Evolutionary conservation across 2,888 invertebrate species (phyloP).

Genomic region (Gibbula magus): DNA sequence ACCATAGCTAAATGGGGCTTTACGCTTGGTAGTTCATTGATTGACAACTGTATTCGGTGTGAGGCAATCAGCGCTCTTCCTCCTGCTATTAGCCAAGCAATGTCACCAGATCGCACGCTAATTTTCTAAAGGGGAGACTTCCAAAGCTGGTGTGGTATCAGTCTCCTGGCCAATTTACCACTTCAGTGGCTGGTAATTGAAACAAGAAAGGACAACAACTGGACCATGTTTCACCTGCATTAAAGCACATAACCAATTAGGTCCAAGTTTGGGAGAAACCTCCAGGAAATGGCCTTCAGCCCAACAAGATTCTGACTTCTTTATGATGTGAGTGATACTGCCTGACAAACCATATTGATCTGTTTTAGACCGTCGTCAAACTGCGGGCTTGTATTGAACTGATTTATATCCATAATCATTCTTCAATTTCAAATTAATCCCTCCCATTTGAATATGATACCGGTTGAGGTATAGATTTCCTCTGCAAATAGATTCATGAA

Average conservation of each 20-base stretch:
- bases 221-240: too few species aligned
- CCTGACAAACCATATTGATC: too few species aligned
- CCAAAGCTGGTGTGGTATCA: not conserved
- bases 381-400: too few species aligned
- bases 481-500: too few species aligned
- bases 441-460: too few species aligned
- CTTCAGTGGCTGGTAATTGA: not conserved
- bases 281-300: not conserved
- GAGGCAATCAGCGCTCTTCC: not conserved
- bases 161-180: not conserved
- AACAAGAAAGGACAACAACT: not conserved
- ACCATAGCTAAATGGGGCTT: not conserved
- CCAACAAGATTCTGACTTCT: not conserved
- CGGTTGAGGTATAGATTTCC: too few species aligned
- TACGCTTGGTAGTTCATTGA: not conserved
- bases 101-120: not conserved
- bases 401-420: too few species aligned
- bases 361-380: too few species aligned
- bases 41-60: not conserved
- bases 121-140: not conserved
- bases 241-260: too few species aligned
- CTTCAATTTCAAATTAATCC: too few species aligned
- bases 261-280: too few species aligned
- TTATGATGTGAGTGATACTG: not conserved
- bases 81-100: not conserved